Conservation (phyloP, 2,888 invertebrate species). For the Drosophila percnosoma region DNA sequence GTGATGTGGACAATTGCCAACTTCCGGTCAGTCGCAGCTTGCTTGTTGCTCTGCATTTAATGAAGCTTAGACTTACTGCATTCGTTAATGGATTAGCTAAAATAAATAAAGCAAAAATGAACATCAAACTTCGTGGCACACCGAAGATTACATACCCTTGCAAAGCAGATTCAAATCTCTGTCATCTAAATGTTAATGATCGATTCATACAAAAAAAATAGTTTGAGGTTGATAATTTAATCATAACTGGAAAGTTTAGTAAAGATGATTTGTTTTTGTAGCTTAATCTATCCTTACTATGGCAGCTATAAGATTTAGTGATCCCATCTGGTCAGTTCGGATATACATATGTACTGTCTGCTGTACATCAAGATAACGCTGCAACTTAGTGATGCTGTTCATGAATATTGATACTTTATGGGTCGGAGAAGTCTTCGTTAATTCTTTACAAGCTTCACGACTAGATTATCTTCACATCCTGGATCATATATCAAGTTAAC, state of each 20-base stretch:
- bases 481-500: neutral
- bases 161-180: neutral
- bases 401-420: neutral
- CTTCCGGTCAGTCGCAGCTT: constrained; percentile 22
- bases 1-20: neutral
- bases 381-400: neutral
- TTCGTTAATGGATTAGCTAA: neutral
- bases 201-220: neutral
- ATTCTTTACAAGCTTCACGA: neutral
- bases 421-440: neutral
- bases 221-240: neutral
- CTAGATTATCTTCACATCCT: neutral
- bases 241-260: neutral
- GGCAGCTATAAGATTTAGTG: neutral
- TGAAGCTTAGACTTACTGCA: neutral
- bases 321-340: neutral
- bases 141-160: no score
- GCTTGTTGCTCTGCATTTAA: constrained; percentile 20
- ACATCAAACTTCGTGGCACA: neutral
- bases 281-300: neutral
- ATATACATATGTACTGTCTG: neutral
- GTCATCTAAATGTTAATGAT: neutral
- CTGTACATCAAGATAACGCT: no score
- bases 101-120: neutral
- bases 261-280: neutral